These are phyloP conservation scores for Tetrax tetrax DNA, from an alignment of 2,113 vertebrate genomes.

Conservation along the genomic window DNA sequence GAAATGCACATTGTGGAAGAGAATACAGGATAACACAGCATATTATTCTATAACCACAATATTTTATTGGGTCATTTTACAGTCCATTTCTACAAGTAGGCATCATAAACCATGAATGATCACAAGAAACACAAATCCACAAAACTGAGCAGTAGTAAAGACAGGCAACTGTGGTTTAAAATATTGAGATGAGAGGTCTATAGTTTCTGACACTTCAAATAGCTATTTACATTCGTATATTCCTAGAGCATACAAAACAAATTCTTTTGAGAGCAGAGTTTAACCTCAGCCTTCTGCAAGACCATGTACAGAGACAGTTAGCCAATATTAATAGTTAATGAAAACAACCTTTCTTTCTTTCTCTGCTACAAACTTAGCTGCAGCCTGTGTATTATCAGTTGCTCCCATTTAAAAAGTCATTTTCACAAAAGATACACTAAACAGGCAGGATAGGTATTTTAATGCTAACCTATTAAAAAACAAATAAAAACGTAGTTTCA, in stretches of 20 bases:
- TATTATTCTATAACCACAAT: background rate
- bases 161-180: background rate
- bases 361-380: background rate
- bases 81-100: background rate
- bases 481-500: rapidly evolving
- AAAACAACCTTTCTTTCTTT: background rate
- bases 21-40: background rate
- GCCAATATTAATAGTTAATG: background rate
- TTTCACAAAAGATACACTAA: background rate
- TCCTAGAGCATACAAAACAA: constrained; percentile 22
- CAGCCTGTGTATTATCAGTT: background rate
- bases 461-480: background rate
- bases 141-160: background rate
- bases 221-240: constrained; percentile 1
- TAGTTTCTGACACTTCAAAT: background rate
- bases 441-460: background rate
- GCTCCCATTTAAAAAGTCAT: background rate
- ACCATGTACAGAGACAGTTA: background rate
- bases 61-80: background rate
- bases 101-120: background rate
- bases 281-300: background rate
- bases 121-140: background rate
- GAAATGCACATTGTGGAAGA: rapidly evolving
- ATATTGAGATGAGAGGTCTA: background rate
- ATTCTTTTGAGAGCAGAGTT: background rate